These are phyloP conservation scores for Leuctra nigra DNA, from an alignment of 2,888 invertebrate species.

Conservation along the genomic window DNA sequence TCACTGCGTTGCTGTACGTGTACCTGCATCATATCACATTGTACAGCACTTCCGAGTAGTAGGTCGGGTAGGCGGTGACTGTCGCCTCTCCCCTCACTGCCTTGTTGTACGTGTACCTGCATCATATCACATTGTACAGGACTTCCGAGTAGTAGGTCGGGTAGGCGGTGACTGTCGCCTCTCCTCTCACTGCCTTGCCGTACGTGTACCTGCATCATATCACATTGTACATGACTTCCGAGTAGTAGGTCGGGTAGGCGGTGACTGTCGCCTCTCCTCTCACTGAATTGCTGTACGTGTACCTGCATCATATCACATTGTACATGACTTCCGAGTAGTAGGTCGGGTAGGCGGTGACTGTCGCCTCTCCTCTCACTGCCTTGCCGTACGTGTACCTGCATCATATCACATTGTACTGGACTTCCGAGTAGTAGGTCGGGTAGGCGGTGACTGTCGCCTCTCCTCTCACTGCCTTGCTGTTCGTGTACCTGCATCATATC, in stretches of 20 bases:
- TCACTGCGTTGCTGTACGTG: slow-evolving; percentile 78
- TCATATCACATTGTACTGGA: slow-evolving; percentile 50
- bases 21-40: slow-evolving; percentile 51
- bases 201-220: slow-evolving; percentile 64
- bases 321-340: slow-evolving; percentile 72
- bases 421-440: slow-evolving; percentile 71
- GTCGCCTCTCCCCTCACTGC: slow-evolving; percentile 82
- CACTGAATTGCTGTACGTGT: slow-evolving; percentile 80
- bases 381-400: slow-evolving; percentile 76
- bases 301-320: slow-evolving; percentile 46
- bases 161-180: slow-evolving; percentile 75
- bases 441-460: slow-evolving; percentile 78
- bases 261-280: slow-evolving; percentile 79
- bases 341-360: slow-evolving; percentile 76
- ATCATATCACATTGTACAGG: slow-evolving; percentile 47
- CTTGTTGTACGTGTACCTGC: slow-evolving; percentile 76
- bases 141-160: slow-evolving; percentile 74
- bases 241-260: slow-evolving; percentile 75
- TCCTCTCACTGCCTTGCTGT: slow-evolving; percentile 80
- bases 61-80: slow-evolving; percentile 75
- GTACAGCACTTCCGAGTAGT: slow-evolving; percentile 69
- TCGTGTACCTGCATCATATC: slow-evolving; percentile 61
- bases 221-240: slow-evolving; percentile 58
- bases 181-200: slow-evolving; percentile 80
- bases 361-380: slow-evolving; percentile 78